Evolutionary conservation across 1,140 invertebrate species (phyloP).

Genomic region (Bathynomus jamesi): DNA sequence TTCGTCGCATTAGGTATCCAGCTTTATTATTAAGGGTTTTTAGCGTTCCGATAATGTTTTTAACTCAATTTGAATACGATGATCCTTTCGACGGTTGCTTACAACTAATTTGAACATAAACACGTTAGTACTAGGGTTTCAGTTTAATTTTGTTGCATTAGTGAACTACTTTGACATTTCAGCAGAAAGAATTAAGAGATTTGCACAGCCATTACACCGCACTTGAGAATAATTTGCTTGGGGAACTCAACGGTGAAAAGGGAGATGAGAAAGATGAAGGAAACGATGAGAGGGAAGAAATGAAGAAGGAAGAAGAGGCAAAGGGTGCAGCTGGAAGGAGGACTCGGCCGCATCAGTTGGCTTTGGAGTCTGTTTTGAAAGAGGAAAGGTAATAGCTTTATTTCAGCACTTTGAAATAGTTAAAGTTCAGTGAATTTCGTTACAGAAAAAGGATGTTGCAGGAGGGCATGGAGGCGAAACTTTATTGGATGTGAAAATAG

Average conservation of each 20-base stretch:
- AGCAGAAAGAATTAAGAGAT: neutral
- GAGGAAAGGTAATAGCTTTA: neutral
- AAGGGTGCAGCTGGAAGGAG: neutral
- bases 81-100: no score
- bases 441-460: no score
- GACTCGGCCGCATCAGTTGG: constrained; percentile 11
- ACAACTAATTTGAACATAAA: no score
- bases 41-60: no score
- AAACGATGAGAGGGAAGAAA: neutral
- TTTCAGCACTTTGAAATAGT: neutral
- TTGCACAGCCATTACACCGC: neutral
- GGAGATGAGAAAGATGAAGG: neutral
- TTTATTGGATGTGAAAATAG: no score
- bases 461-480: no score
- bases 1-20: no score
- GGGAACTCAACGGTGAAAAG: neutral
- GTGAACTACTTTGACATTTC: no score
- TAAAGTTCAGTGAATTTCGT: neutral
- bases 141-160: no score
- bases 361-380: constrained; percentile 16
- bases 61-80: no score
- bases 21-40: no score
- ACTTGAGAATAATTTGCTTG: neutral
- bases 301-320: neutral
- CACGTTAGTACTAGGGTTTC: no score